These are phyloP conservation scores for Drosophila subsilvestris DNA, from an alignment of 2,888 invertebrate genomes.

Conservation along the genomic window DNA sequence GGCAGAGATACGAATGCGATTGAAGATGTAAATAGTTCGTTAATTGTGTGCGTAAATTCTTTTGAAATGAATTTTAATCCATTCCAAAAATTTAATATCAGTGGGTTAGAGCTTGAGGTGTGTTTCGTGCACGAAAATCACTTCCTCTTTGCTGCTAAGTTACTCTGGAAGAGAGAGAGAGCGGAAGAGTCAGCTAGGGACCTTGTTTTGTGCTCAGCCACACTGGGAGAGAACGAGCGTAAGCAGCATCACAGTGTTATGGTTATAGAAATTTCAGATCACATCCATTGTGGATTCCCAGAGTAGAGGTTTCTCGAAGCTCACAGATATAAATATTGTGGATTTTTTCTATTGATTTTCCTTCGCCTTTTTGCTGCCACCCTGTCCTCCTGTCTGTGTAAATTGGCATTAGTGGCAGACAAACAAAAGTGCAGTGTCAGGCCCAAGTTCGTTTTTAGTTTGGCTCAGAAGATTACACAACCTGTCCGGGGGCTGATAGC, in stretches of 20 bases:
- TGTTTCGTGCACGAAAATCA: background rate
- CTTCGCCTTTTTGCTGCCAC: background rate
- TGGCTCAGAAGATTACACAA: slow-evolving; percentile 40
- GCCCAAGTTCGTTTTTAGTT: slow-evolving; percentile 22
- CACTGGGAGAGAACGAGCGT: background rate
- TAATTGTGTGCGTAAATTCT: no score
- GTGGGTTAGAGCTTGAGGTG: no score
- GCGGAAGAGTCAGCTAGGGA: no score
- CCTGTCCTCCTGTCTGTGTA: background rate
- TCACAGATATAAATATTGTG: background rate
- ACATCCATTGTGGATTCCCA: background rate
- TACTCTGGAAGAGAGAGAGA: background rate
- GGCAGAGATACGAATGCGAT: no score
- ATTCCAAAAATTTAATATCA: no score
- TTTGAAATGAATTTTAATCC: no score
- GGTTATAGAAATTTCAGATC: background rate
- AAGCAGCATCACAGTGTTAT: no score
- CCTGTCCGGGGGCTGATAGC: slow-evolving; percentile 13
- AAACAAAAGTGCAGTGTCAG: slow-evolving; percentile 38
- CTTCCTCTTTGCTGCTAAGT: background rate
- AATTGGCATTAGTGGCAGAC: slow-evolving; percentile 18
- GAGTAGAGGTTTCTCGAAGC: background rate
- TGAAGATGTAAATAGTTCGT: no score
- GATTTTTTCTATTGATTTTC: background rate
- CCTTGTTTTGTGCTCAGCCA: background rate